A percentile compares a stretch with the other conserved stretches of the same genome.
Evolutionary conservation across 2,797 vertebrate genomes (phyloP).

Genomic region (Syngnathus acus): DNA sequence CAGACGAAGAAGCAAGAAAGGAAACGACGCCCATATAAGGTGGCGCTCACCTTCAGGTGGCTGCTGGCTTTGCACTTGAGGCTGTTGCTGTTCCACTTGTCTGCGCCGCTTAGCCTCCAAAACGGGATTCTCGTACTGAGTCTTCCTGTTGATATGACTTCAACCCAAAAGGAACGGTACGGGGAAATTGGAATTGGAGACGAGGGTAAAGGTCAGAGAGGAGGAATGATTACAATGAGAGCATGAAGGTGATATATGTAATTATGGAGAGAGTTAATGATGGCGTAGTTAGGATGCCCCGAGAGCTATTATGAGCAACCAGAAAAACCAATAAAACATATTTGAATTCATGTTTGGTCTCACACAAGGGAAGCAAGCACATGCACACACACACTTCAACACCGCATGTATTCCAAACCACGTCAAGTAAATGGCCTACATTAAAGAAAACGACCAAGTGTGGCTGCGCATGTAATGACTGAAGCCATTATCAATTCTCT

Average conservation of each 20-base stretch:
- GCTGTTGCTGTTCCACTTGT: constrained; percentile 84
- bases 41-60: constrained; percentile 75
- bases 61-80: constrained; percentile 75
- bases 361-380: constrained; percentile 18
- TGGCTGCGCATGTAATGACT: not conserved
- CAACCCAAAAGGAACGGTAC: constrained; percentile 9
- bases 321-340: constrained; percentile 22
- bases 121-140: constrained; percentile 96
- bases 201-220: not conserved
- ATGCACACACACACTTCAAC: constrained; percentile 5
- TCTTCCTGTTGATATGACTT: constrained; percentile 99
- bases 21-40: constrained; percentile 62
- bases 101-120: constrained; percentile 95
- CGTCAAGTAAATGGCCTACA: constrained; percentile 48
- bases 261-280: too few relatives aligned
- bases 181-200: not conserved
- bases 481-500: not conserved
- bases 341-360: constrained; percentile 44
- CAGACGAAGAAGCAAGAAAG: constrained; percentile 41
- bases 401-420: constrained; percentile 17
- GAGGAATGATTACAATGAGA: not conserved
- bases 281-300: constrained; percentile 19
- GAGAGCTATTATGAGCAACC: constrained; percentile 33
- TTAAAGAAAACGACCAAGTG: constrained; percentile 28
- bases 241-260: too few relatives aligned